Base-by-base conservation (phyloP, 2,797 vertebrate species). In the Staurois parvus region DNA sequence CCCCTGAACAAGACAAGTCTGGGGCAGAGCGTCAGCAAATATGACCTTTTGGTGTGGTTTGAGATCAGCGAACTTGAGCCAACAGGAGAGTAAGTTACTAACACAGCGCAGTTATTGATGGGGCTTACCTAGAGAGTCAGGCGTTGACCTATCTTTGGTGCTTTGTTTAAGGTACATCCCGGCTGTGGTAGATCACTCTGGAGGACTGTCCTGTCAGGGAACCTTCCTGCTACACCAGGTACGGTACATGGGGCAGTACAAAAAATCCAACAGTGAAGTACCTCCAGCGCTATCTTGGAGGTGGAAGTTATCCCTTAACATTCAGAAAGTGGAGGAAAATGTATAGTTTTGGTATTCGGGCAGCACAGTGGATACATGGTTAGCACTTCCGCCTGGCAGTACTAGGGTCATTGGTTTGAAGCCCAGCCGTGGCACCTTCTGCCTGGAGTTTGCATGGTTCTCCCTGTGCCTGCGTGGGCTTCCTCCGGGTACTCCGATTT, bases 1-100 rank as follows among this genome's bases (percentile, higher is more conserved):
- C 96, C 98, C 26, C 92, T 99, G 94, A 98, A 95, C 92, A 99
- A 99, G 92, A 96, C 96, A 81, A 98, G 94, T 93, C 91, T 98
- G 90, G 97, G 98, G 84, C 98, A 99, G 89, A 99, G 98, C 29
- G 94, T 99, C 93, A 99, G 97, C 97, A 99, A 99, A 88, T 99
- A 99, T 0, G 98, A 99, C 88, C 97, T 99, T 79, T 95, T 99
- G 56, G 97, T 99, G 77, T 99, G 98, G 98, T 99, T 99, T 91
- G 98, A 99, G 94, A 99, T 99, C 95, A 99, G 98, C 17, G 98
- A 99, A 85, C 91, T 99, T 94, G 98, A 99, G 92, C 97, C 98
- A n/a, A 99, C 98, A 0, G 98, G 98, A 94, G 98, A 99, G 98
- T 99, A 93, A 98, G 98, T 97, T 4, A 37, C 3, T 1, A 37